Evolutionary conservation across 2,797 vertebrate genomes (phyloP).

Genomic region (Eidolon dupreanum): DNA sequence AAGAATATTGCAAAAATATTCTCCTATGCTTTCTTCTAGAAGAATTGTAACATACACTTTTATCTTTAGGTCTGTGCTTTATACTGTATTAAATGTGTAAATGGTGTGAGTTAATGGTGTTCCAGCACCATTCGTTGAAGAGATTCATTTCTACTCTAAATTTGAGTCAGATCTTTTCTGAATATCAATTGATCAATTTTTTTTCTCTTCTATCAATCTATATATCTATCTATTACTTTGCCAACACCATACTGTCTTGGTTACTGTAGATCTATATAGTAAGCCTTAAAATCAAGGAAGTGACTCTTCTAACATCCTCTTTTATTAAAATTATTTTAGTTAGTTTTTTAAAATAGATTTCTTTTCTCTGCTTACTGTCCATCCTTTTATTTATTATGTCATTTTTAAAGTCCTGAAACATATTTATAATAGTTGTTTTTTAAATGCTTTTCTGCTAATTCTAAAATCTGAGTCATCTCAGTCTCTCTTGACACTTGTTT

Average conservation of each 20-base stretch:
- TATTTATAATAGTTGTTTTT: neutral
- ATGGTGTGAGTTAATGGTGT: neutral
- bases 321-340: neutral
- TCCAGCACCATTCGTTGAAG: neutral
- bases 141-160: neutral
- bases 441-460: neutral
- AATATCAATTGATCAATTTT: neutral
- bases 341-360: neutral
- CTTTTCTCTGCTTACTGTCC: neutral
- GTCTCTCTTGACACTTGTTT: neutral
- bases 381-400: neutral
- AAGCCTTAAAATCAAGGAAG: neutral
- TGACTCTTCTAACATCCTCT: neutral
- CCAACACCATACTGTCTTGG: neutral
- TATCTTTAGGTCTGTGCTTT: neutral
- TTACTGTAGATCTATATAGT: neutral
- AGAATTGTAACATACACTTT: neutral
- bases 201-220: neutral
- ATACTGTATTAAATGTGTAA: neutral
- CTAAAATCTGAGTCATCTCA: neutral
- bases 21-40: neutral
- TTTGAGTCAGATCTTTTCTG: neutral
- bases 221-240: neutral
- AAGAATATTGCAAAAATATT: neutral
- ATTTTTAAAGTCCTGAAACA: neutral